phyloP scores from a whole-genome alignment of 2,113 vertebrate genomes.

The Todiramphus saurophagus region DNA sequence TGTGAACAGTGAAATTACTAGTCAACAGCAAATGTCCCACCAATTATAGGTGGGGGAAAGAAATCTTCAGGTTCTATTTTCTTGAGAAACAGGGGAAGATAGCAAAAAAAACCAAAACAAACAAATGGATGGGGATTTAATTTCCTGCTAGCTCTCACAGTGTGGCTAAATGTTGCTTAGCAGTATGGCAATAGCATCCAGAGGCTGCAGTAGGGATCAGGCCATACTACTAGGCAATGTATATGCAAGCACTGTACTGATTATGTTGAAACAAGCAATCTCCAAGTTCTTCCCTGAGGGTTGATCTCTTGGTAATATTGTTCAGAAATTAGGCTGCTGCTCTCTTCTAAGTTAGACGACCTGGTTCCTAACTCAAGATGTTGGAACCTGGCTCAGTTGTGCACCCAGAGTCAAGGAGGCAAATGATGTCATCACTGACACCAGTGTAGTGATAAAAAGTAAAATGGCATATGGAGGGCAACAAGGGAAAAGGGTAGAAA shows the following conservation, averaged over 20 bases:
- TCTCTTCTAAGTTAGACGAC: background rate
- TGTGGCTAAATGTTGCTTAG: background rate
- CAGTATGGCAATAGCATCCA: fast-evolving
- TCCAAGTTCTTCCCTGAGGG: background rate
- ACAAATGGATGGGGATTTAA: background rate
- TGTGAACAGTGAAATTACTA: background rate
- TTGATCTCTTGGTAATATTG: fast-evolving
- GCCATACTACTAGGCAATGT: background rate
- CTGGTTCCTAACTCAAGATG: background rate
- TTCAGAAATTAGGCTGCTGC: background rate
- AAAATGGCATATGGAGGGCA: background rate
- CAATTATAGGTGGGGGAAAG: background rate
- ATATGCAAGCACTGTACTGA: too few species aligned
- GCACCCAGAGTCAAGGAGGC: background rate
- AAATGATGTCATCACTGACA: background rate
- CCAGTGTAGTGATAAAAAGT: background rate
- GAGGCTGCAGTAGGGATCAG: too few species aligned
- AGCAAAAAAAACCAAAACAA: background rate
- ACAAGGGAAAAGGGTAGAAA: background rate
- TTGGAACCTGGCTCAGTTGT: background rate
- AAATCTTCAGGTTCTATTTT: background rate
- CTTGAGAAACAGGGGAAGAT: background rate
- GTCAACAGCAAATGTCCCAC: background rate
- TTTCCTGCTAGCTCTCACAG: background rate
- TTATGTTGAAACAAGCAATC: background rate